phyloP scores from a whole-genome alignment of 2,113 vertebrate genomes.

The Crotalus viridis region DNA sequence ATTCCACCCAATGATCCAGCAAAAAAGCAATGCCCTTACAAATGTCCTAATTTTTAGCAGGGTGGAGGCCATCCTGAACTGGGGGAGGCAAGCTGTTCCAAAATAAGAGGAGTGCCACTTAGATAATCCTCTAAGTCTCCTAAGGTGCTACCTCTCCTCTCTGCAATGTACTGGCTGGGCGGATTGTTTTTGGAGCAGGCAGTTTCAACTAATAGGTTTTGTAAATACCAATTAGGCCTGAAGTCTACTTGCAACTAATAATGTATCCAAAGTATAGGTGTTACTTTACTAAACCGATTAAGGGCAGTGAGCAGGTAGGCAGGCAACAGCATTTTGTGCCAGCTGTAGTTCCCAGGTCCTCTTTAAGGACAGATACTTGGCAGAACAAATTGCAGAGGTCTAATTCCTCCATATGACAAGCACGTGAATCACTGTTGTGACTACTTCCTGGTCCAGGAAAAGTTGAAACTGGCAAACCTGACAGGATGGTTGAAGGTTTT shows the following conservation, averaged over 20 bases:
- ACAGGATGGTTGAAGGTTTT: neutral
- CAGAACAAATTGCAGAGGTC: neutral
- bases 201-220: neutral
- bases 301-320: neutral
- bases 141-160: neutral
- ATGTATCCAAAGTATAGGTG: neutral
- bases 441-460: neutral
- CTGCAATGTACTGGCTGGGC: neutral
- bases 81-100: neutral
- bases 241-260: neutral
- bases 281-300: neutral
- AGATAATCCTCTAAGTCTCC: neutral
- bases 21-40: neutral
- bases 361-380: neutral
- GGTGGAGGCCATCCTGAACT: neutral
- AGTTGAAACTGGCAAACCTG: neutral
- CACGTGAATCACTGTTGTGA: neutral
- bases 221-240: neutral
- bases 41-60: neutral
- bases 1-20: neutral
- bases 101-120: neutral
- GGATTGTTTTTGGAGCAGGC: neutral
- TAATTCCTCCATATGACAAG: neutral
- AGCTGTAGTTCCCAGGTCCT: neutral
- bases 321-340: neutral